phyloP scores from a whole-genome alignment of 2,113 vertebrate species.

The Lutjanus erythropterus region DNA sequence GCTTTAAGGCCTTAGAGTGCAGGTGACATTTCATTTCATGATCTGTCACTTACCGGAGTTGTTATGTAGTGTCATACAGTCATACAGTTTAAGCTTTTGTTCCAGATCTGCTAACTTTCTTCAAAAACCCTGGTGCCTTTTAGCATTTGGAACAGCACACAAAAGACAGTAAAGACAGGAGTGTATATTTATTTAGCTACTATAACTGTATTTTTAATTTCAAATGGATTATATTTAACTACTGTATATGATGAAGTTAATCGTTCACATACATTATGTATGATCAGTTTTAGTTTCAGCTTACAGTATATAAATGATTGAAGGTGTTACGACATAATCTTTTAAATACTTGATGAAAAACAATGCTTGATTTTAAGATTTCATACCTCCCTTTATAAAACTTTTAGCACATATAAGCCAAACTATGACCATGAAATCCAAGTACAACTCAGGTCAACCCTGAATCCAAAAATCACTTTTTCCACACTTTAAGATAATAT shows the following conservation, averaged over 20 bases:
- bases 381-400: background rate
- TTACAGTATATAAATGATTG: too few relatives aligned
- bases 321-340: too few relatives aligned
- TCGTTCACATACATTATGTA: slow-evolving; percentile 22
- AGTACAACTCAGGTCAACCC: background rate
- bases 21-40: slow-evolving; percentile 23
- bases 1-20: slow-evolving; percentile 21
- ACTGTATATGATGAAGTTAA: slow-evolving; percentile 52
- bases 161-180: slow-evolving; percentile 33
- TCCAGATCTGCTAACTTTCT: slow-evolving; percentile 37
- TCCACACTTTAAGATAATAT: background rate
- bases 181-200: slow-evolving; percentile 79
- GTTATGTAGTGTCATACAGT: background rate
- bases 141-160: slow-evolving; percentile 45
- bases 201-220: slow-evolving; percentile 64
- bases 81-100: slow-evolving; percentile 10
- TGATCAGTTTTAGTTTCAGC: slow-evolving; percentile 19
- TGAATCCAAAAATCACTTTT: background rate
- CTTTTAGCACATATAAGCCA: slow-evolving; percentile 31
- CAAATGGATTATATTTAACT: slow-evolving; percentile 68
- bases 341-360: slow-evolving; percentile 22
- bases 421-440: slow-evolving; percentile 25
- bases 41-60: background rate
- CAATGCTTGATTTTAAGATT: slow-evolving; percentile 10
- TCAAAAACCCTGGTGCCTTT: slow-evolving; percentile 63